Conservation (phyloP, 2,888 invertebrate genomes). For the Leptinotarsa juncta region DNA sequence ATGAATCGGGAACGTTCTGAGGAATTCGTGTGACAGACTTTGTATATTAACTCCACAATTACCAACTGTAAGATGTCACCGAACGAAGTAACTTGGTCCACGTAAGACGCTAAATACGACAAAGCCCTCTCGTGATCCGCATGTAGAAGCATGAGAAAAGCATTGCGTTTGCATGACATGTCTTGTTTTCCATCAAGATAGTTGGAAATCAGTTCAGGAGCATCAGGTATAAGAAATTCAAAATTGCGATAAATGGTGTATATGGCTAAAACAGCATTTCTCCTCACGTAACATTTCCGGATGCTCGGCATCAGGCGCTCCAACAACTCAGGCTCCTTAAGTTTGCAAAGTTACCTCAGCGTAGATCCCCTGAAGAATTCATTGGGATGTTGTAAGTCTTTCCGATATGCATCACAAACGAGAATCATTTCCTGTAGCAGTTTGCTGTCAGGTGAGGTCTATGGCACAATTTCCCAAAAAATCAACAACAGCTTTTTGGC, state of each 20-base stretch:
- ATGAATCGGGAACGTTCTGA: constrained; percentile 96
- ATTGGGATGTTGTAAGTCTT: constrained; percentile 99
- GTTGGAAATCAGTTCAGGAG: constrained; percentile 94
- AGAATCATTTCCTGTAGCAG: constrained; percentile 97
- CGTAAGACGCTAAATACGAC: constrained; percentile 91
- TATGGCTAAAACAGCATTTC: constrained; percentile 99
- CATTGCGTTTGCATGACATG: constrained; percentile 99
- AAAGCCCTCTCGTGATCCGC: constrained; percentile 96
- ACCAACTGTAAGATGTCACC: constrained; percentile 98
- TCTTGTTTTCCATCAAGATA: constrained; percentile 98
- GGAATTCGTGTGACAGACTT: constrained; percentile 96
- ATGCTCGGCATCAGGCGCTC: constrained; percentile 99
- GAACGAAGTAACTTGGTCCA: constrained; percentile 94
- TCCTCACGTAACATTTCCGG: constrained; percentile 89
- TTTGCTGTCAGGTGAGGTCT: constrained; percentile 94
- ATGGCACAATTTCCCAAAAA: constrained; percentile 99
- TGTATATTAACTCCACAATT: constrained; percentile 98
- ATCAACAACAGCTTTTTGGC: constrained; percentile 96
- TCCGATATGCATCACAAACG: constrained; percentile 99
- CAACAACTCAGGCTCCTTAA: constrained; percentile 96
- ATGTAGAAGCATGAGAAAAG: constrained; percentile 98
- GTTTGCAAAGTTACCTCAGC: constrained; percentile 92
- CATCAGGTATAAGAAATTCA: constrained; percentile 98
- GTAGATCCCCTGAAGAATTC: constrained; percentile 99
- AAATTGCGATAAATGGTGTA: constrained; percentile 99